A percentile compares a stretch with the other conserved stretches of the same genome.
These are phyloP conservation scores for Zonitis immaculata DNA, from an alignment of 2,888 invertebrate genomes.

Conservation along the genomic window DNA sequence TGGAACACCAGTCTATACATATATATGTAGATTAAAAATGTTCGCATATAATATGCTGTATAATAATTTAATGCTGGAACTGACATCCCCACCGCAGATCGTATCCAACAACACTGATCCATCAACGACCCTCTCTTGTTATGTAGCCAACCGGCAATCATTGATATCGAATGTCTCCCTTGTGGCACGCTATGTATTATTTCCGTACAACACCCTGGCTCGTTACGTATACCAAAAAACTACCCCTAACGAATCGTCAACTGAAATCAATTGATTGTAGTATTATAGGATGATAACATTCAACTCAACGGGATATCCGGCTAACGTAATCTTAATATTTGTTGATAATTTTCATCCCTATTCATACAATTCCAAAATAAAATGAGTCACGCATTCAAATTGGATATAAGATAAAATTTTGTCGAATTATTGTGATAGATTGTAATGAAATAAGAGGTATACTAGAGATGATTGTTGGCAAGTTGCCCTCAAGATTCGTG, in stretches of 20 bases:
- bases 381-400: neutral
- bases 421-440: neutral
- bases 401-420: neutral
- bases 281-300: neutral
- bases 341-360: neutral
- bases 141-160: conserved; percentile 35
- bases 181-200: conserved; percentile 31
- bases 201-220: conserved; percentile 18
- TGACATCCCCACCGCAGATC: conserved; percentile 35
- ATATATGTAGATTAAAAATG: conserved; percentile 10
- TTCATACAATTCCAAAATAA: neutral
- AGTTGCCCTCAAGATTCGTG: neutral
- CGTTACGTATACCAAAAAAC: neutral
- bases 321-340: neutral
- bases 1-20: neutral
- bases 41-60: conserved; percentile 25
- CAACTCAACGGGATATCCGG: neutral
- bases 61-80: conserved; percentile 31
- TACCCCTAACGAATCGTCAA: conserved; percentile 4
- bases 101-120: conserved; percentile 33
- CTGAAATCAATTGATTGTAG: conserved; percentile 2
- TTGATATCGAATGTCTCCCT: conserved; percentile 37
- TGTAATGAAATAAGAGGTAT: neutral
- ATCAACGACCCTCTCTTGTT: conserved; percentile 33
- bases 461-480: neutral